Conservation (phyloP, 2,888 invertebrate species). For the Orthosia gracilis region DNA sequence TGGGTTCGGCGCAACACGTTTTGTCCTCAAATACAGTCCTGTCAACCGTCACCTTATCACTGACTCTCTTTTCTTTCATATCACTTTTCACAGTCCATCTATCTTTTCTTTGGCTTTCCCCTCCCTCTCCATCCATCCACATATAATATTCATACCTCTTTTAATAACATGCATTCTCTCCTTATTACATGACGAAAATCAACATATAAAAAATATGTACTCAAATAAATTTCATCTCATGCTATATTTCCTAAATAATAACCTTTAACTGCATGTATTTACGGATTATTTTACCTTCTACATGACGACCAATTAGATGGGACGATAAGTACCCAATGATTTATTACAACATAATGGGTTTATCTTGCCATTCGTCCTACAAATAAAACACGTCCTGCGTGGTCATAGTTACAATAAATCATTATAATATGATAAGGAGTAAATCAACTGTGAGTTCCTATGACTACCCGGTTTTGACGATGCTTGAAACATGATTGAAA, state of each 20-base stretch:
- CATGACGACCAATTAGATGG: neutral
- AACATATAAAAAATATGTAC: too few relatives aligned
- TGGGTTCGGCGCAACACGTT: too few relatives aligned
- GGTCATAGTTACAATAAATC: slow-evolving; percentile 30
- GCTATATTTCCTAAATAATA: neutral
- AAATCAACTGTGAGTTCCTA: neutral
- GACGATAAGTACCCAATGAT: slow-evolving; percentile 13
- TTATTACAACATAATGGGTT: slow-evolving; percentile 39
- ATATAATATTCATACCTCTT: too few relatives aligned
- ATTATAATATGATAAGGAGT: slow-evolving; percentile 14
- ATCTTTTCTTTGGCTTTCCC: too few relatives aligned
- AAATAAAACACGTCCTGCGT: slow-evolving; percentile 24
- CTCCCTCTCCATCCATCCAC: too few relatives aligned
- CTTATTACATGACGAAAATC: too few relatives aligned
- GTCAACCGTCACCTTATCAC: too few relatives aligned
- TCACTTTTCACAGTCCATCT: too few relatives aligned
- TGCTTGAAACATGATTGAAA: slow-evolving; percentile 22
- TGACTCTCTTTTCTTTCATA: too few relatives aligned
- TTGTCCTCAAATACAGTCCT: neutral
- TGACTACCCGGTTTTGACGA: neutral
- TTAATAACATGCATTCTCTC: too few relatives aligned
- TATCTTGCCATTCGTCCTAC: slow-evolving; percentile 34
- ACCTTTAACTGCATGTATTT: neutral
- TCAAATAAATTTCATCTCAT: too few relatives aligned
- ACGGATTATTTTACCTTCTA: slow-evolving; percentile 5